Conservation (phyloP, 2,113 vertebrate species). For the Odocoileus hemionus region DNA sequence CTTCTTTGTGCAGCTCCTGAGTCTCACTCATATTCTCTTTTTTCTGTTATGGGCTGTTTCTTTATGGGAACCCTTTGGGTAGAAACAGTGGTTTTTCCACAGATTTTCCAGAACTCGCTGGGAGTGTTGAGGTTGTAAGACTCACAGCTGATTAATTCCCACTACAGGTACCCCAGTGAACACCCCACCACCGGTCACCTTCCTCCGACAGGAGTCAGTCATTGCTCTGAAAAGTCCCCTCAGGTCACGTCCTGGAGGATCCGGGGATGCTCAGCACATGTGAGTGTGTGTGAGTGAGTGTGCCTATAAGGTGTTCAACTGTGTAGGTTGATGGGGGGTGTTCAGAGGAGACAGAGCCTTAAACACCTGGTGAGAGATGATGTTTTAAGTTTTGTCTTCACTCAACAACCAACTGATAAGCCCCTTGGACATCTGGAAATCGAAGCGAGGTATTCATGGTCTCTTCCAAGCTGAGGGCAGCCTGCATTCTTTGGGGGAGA, state of each 20-base stretch:
- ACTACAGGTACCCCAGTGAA: background rate
- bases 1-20: background rate
- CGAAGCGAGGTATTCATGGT: background rate
- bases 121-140: background rate
- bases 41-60: background rate
- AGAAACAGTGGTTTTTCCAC: background rate
- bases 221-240: background rate
- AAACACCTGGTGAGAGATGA: background rate
- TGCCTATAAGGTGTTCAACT: background rate
- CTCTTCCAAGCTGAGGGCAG: background rate
- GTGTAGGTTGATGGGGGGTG: too few species aligned
- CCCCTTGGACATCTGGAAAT: background rate
- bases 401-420: background rate
- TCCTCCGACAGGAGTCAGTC: background rate
- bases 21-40: background rate
- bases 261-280: rapidly evolving
- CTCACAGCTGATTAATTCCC: background rate
- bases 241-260: background rate
- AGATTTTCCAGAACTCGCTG: background rate
- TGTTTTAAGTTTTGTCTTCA: background rate
- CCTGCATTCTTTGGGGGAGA: background rate
- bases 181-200: rapidly evolving
- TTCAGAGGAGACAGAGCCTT: background rate
- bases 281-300: background rate
- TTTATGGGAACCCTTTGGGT: background rate